Evolutionary conservation across 2,113 vertebrate species (phyloP).

Genomic region (Oreochromis spilurus): DNA sequence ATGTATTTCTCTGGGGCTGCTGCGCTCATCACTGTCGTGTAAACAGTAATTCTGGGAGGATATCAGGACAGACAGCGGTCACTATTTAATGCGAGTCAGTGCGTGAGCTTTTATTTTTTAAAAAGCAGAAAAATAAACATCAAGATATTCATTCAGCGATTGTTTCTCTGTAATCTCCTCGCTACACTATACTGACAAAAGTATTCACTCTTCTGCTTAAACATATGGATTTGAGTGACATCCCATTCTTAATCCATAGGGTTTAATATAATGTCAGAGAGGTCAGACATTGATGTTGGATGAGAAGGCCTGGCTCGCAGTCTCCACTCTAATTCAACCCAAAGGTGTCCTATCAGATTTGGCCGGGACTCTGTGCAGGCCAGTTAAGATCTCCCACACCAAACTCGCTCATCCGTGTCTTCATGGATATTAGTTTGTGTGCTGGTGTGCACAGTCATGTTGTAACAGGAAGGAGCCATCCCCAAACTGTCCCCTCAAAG

Average conservation of each 20-base stretch:
- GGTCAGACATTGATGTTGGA: neutral
- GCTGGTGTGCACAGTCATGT: neutral
- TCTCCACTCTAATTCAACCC: neutral
- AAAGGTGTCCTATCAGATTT: neutral
- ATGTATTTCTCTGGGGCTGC: conserved; percentile 58
- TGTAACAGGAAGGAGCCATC: neutral
- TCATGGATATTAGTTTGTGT: neutral
- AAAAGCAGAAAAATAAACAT: neutral
- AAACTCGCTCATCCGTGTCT: neutral
- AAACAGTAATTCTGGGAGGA: conserved; percentile 61
- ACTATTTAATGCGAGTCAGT: neutral
- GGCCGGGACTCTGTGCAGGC: neutral
- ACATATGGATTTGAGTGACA: neutral
- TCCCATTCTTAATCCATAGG: neutral
- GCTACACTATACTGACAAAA: neutral
- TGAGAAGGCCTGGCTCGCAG: neutral
- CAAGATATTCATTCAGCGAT: neutral
- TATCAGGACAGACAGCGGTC: neutral
- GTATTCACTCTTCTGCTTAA: neutral
- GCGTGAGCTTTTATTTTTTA: neutral
- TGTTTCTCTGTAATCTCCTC: neutral
- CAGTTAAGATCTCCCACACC: neutral
- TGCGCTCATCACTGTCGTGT: conserved; percentile 73
- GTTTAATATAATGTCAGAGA: neutral
- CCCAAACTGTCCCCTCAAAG: neutral